Evolutionary conservation across 2,888 invertebrate species (phyloP).

Genomic region (Drosophila imparisetae): DNA sequence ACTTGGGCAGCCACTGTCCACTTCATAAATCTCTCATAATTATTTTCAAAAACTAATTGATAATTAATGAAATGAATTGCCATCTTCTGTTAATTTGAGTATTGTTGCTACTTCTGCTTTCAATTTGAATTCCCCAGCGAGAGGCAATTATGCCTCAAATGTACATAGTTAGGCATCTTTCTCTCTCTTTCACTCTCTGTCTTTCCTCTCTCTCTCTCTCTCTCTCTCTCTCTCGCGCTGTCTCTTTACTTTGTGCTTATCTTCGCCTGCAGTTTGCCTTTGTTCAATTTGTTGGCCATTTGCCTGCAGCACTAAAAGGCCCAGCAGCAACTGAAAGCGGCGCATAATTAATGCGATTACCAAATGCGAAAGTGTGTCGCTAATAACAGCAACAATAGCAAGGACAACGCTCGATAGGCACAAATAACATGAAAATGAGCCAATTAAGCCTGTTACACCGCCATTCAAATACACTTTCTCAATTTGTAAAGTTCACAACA

Average conservation of each 20-base stretch:
- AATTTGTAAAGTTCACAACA: neutral
- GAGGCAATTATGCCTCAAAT: constrained; percentile 67
- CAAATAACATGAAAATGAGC: constrained; percentile 15
- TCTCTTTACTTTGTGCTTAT: constrained; percentile 17
- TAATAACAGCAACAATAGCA: constrained; percentile 58
- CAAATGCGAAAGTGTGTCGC: constrained; percentile 74
- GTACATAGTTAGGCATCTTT: constrained; percentile 10
- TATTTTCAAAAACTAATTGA: constrained; percentile 78
- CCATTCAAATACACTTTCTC: constrained; percentile 24
- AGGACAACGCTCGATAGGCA: constrained; percentile 41
- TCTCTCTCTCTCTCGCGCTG: constrained; percentile 2
- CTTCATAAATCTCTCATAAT: constrained; percentile 66
- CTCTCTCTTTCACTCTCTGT: neutral
- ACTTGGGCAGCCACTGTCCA: constrained; percentile 39
- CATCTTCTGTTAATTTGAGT: constrained; percentile 49
- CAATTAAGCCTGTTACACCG: neutral
- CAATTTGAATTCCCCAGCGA: constrained; percentile 71
- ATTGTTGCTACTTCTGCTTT: constrained; percentile 30
- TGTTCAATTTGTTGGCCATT: constrained; percentile 70
- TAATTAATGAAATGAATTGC: constrained; percentile 75
- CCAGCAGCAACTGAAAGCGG: constrained; percentile 69
- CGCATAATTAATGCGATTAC: constrained; percentile 79
- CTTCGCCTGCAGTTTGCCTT: constrained; percentile 69
- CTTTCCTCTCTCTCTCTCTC: neutral
- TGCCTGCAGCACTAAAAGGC: constrained; percentile 68